These are phyloP conservation scores for Hylaeus anthracinus DNA, from an alignment of 1,140 invertebrate species.

Conservation along the genomic window DNA sequence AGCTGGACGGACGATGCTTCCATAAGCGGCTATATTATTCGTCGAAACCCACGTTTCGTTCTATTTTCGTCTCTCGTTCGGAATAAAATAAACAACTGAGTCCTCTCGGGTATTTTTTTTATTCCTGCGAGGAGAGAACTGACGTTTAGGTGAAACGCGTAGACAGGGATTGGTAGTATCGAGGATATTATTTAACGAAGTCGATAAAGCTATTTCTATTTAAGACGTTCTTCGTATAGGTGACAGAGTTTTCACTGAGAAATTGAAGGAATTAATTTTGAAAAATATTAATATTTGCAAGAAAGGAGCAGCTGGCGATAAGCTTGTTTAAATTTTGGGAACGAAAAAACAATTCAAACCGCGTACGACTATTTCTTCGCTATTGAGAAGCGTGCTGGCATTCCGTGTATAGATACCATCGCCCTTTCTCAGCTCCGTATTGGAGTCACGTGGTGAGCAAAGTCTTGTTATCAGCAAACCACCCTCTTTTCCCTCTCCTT, in stretches of 20 bases:
- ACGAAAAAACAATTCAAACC: slow-evolving; percentile 32
- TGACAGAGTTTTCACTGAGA: no score
- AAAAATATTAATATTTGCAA: neutral
- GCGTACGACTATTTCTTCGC: slow-evolving; percentile 59
- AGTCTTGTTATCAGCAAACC: slow-evolving; percentile 64
- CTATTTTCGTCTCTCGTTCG: neutral
- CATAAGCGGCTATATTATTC: slow-evolving; percentile 33
- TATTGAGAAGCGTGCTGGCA: slow-evolving; percentile 58
- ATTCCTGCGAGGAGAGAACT: neutral
- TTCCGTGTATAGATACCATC: slow-evolving; percentile 59
- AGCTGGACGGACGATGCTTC: slow-evolving; percentile 19
- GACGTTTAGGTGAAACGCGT: no score
- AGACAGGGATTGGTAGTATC: no score
- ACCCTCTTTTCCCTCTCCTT: slow-evolving; percentile 29
- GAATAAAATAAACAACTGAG: neutral
- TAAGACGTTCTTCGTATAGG: no score
- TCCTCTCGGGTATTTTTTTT: neutral
- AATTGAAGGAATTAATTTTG: no score
- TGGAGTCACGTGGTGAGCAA: slow-evolving; percentile 63
- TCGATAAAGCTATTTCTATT: no score
- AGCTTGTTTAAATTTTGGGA: neutral
- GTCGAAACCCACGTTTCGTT: neutral
- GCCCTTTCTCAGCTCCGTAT: slow-evolving; percentile 41
- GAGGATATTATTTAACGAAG: no score
- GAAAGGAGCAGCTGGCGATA: neutral